Conservation (phyloP, 1,140 invertebrate species). For the Sipha flava region DNA sequence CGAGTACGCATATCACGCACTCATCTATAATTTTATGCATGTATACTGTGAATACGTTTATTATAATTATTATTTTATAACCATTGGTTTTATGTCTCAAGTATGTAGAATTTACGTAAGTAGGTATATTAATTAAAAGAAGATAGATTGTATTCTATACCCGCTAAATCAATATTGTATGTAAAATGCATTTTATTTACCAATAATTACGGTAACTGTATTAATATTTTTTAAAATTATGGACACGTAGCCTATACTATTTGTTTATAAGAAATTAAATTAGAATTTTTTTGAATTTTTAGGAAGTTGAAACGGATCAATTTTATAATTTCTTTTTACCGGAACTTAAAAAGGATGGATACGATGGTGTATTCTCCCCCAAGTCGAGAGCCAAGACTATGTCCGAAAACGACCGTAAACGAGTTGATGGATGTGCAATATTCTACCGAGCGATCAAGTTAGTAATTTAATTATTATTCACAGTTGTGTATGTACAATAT, state of each 20-base stretch:
- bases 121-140: not conserved
- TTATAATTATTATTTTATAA: too few species aligned
- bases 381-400: slow-evolving; percentile 98
- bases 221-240: too few species aligned
- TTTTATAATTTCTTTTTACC: slow-evolving; percentile 95
- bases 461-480: slow-evolving; percentile 43
- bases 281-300: slow-evolving; percentile 37
- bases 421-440: slow-evolving; percentile 98
- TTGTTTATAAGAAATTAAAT: too few species aligned
- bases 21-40: too few species aligned
- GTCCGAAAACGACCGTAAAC: slow-evolving; percentile 91
- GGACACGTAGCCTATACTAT: too few species aligned
- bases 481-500: not conserved
- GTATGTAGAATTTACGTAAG: not conserved
- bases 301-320: slow-evolving; percentile 99
- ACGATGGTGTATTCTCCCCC: slow-evolving; percentile 97
- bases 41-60: too few species aligned
- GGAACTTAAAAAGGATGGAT: slow-evolving; percentile 85
- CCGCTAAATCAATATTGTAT: not conserved
- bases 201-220: not conserved
- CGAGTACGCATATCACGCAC: too few species aligned
- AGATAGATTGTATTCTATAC: not conserved
- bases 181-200: not conserved
- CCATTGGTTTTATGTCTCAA: too few species aligned
- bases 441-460: slow-evolving; percentile 93